These are phyloP conservation scores for Vidua chalybeata DNA, from an alignment of 2,113 vertebrate genomes.

Conservation along the genomic window DNA sequence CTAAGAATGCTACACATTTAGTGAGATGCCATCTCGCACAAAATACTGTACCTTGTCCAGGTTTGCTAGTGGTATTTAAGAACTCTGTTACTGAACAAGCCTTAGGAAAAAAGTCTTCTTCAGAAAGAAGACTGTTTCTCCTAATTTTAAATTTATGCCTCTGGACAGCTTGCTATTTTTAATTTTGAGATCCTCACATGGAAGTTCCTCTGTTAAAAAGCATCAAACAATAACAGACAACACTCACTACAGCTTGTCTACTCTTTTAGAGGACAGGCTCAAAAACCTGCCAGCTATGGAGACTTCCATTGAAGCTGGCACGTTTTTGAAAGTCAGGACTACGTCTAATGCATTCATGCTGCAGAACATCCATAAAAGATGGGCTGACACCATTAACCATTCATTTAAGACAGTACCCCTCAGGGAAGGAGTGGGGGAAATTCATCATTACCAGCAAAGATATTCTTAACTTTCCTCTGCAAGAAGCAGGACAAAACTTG, in stretches of 20 bases:
- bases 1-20: not conserved
- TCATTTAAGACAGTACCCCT: not conserved
- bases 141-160: not conserved
- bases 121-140: not conserved
- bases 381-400: not conserved
- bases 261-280: not conserved
- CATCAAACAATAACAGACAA: not conserved
- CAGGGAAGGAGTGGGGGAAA: not conserved
- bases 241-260: not conserved
- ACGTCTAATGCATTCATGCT: not conserved
- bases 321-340: not conserved
- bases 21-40: not conserved
- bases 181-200: not conserved
- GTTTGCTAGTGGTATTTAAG: not conserved
- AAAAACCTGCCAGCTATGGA: not conserved
- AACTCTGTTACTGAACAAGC: not conserved
- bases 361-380: not conserved
- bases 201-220: not conserved
- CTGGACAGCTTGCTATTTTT: not conserved
- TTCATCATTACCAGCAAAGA: not conserved
- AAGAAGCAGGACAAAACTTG: not conserved
- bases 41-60: not conserved
- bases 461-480: not conserved
- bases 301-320: not conserved
- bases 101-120: not conserved